These are phyloP conservation scores for Ectobius pallidus DNA, from an alignment of 2,888 invertebrate species.

Conservation along the genomic window DNA sequence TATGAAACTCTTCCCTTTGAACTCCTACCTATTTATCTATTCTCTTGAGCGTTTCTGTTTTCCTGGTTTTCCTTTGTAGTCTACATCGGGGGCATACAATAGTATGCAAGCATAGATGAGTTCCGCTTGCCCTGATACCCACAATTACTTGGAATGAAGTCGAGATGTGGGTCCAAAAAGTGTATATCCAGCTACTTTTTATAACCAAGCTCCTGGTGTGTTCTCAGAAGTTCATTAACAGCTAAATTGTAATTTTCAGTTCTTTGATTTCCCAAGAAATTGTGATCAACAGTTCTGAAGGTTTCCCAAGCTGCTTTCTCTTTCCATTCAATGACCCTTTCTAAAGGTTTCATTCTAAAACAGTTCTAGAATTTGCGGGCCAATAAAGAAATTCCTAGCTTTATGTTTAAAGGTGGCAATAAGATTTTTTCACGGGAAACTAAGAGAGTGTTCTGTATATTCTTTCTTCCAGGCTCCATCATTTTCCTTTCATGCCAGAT, in stretches of 20 bases:
- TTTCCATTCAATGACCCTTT: background rate
- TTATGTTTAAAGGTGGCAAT: background rate
- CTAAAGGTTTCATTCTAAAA: background rate
- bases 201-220: background rate
- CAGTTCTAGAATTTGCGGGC: background rate
- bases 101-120: background rate
- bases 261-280: slow-evolving; percentile 11
- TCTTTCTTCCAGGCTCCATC: background rate
- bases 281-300: slow-evolving; percentile 12
- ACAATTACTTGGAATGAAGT: background rate
- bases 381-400: background rate
- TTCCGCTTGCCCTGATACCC: slow-evolving; percentile 15
- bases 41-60: background rate
- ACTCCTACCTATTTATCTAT: background rate
- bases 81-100: background rate
- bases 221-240: slow-evolving; percentile 14
- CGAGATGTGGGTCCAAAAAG: background rate
- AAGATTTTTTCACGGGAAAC: background rate
- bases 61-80: background rate
- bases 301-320: background rate
- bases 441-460: background rate
- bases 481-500: background rate
- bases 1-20: background rate
- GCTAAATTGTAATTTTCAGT: background rate
- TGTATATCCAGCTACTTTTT: background rate